Evolutionary conservation across 1,140 invertebrate species (phyloP), one percentile per base, ranked within the genome.

Genomic region (Magallana angulata): DNA sequence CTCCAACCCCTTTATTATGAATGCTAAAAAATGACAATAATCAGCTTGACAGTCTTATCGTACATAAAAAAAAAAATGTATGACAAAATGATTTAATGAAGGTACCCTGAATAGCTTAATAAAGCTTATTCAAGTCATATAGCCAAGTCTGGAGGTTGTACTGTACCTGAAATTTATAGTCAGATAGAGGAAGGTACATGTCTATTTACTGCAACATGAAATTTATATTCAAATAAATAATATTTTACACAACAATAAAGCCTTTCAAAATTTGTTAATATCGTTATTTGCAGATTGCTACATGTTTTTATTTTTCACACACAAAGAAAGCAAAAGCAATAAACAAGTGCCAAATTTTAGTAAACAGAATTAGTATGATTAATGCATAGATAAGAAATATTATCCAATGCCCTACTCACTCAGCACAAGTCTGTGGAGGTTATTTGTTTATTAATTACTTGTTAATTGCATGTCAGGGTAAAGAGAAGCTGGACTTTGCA

Each of bases 341-440:
- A 24, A 24, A 71, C 30, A 9, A 71, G 64, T 71, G 64, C 64
- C 18, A 7, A 71, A 24, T 71, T 71, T 24, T 71, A 71, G 64
- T 71, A 71, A 71, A 71, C 30, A 24, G 64, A 71, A 71, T 71
- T 36, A 8, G 30, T 11, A 71, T 71, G 64, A 71, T 71, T 71
- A 71, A 71, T 71, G 64, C 64, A 71, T 71, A 71, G 64, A 71
- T 71, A 71, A 71, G 64, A 71, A 71, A 24, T 48, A 48, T 48
- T 48, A 48, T 48, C 36, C 36, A 48, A 48, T 71, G 18, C 18
- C 64, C 64, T 71, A 71, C 64, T 24, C 64, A 71, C 64, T 71
- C 64, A 71, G 18, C n/a, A 24, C 18, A 48, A 48, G 36, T 9
- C n/a, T 71, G 64, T 71, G 64, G 30, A 18, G 64, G 30, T 71